These are phyloP conservation scores for Berghia stephanieae DNA, from an alignment of 1,140 invertebrate genomes.

Conservation along the genomic window DNA sequence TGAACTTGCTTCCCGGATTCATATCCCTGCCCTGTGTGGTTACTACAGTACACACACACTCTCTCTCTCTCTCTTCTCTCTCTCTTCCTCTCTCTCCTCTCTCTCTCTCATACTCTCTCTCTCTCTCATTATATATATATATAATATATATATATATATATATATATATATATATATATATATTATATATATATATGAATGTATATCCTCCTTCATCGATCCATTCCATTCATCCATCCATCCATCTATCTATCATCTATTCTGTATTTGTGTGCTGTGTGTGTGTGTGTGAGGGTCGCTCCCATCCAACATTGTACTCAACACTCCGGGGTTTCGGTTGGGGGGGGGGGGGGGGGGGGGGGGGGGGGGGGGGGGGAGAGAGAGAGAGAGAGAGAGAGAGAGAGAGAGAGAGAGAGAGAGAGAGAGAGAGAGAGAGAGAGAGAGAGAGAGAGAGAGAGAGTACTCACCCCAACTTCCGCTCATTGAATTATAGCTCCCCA, in stretches of 20 bases:
- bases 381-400: background rate
- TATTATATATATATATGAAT: background rate
- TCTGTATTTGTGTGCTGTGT: no score
- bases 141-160: background rate
- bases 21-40: background rate
- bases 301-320: background rate
- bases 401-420: no score
- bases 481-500: no score
- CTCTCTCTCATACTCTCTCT: slow-evolving; percentile 11
- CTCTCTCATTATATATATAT: no score
- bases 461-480: no score
- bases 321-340: background rate
- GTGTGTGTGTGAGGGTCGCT: background rate
- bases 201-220: background rate
- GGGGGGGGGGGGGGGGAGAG: background rate
- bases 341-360: background rate
- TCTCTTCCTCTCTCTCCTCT: background rate
- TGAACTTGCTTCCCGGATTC: no score
- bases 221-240: no score
- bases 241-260: no score
- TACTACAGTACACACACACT: background rate
- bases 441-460: no score
- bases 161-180: background rate
- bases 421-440: no score
- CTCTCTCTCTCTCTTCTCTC: background rate